These are phyloP conservation scores for Macaria liturata DNA, from an alignment of 2,888 invertebrate species.

Conservation along the genomic window DNA sequence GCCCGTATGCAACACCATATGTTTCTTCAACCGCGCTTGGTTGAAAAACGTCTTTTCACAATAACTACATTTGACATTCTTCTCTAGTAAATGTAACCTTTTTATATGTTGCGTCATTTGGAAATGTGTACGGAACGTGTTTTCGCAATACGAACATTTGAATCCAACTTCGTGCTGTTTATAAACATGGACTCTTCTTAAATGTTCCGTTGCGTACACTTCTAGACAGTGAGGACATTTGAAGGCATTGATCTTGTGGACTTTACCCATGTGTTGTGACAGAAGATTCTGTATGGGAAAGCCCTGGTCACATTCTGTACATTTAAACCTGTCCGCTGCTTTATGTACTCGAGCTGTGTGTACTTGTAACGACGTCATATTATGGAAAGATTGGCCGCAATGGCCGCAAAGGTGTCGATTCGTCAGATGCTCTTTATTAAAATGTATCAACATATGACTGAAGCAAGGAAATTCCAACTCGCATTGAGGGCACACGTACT, in stretches of 20 bases:
- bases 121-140: constrained; percentile 60
- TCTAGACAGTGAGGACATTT: constrained; percentile 60
- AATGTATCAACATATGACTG: constrained; percentile 18
- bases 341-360: constrained; percentile 22
- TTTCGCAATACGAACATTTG: constrained; percentile 59
- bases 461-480: constrained; percentile 24
- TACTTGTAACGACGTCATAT: constrained; percentile 6
- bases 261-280: constrained; percentile 19
- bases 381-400: constrained; percentile 25
- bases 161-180: constrained; percentile 56
- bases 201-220: constrained; percentile 58
- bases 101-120: constrained; percentile 62
- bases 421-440: constrained; percentile 37
- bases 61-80: constrained; percentile 60
- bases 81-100: constrained; percentile 64
- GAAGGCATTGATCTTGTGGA: constrained; percentile 24
- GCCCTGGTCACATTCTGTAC: constrained; percentile 16
- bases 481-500: constrained; percentile 26
- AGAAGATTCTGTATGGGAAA: constrained; percentile 13
- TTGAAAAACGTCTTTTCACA: constrained; percentile 65
- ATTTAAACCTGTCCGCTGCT: constrained; percentile 10
- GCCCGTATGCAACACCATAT: constrained; percentile 76
- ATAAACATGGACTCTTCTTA: constrained; percentile 59
- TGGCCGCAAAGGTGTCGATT: constrained; percentile 20
- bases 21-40: constrained; percentile 57